Conservation (phyloP, 2,888 invertebrate species). For the Cistogaster globosa region DNA sequence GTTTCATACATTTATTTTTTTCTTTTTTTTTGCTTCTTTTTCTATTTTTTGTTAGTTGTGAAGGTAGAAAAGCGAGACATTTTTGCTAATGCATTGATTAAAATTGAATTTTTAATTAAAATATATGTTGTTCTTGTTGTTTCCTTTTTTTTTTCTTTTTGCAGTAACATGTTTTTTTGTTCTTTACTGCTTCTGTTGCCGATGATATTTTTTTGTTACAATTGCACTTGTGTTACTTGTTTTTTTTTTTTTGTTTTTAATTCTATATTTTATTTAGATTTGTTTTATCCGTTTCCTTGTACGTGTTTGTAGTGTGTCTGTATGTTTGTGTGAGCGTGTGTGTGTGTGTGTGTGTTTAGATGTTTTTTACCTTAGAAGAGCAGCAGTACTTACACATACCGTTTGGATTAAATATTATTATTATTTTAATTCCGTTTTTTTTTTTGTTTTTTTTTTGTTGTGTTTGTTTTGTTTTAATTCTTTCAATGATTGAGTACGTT, state of each 20-base stretch:
- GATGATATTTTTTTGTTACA: constrained; percentile 63
- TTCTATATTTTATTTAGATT: constrained; percentile 55
- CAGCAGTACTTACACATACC: constrained; percentile 56
- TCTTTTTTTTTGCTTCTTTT: constrained; percentile 64
- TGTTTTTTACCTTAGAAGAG: constrained; percentile 43
- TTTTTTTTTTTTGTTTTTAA: constrained; percentile 4
- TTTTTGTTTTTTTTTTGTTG: not conserved
- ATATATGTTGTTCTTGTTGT: constrained; percentile 77
- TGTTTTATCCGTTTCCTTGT: constrained; percentile 25
- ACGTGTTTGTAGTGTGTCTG: not conserved
- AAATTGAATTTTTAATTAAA: constrained; percentile 83
- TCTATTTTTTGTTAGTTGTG: constrained; percentile 49
- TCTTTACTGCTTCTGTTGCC: constrained; percentile 36
- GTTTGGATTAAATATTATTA: constrained; percentile 69
- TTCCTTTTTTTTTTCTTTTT: constrained; percentile 1
- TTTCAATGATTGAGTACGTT: constrained; percentile 50
- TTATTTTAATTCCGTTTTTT: constrained; percentile 50
- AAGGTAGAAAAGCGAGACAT: constrained; percentile 77
- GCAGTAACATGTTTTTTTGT: not conserved
- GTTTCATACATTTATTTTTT: constrained; percentile 23
- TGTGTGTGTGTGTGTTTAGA: not conserved
- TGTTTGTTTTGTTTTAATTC: constrained; percentile 37
- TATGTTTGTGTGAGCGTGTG: not conserved
- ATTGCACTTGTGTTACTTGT: constrained; percentile 51
- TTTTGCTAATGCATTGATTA: constrained; percentile 81